Conservation (phyloP, 2,797 vertebrate species). For the Alcedo atthis region DNA sequence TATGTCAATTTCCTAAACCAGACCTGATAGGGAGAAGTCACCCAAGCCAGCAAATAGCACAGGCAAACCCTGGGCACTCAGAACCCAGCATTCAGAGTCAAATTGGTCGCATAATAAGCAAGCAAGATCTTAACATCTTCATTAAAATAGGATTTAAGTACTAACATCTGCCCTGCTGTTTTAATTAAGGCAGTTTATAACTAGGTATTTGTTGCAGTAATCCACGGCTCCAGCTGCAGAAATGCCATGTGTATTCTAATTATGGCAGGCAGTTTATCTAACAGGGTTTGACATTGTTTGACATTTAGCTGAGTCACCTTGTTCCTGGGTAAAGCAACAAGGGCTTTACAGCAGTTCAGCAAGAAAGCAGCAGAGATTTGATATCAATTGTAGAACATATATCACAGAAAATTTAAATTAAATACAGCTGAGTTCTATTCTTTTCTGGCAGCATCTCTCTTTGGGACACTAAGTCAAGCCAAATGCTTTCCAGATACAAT, state of each 20-base stretch:
- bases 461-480: slow-evolving; percentile 15
- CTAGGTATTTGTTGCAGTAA: slow-evolving; percentile 24
- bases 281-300: slow-evolving; percentile 47
- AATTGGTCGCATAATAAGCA: background rate
- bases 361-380: slow-evolving; percentile 10
- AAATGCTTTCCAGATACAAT: slow-evolving; percentile 39
- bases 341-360: slow-evolving; percentile 36
- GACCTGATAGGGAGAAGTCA: background rate
- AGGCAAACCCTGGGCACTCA: background rate
- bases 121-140: slow-evolving; percentile 15
- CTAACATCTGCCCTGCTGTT: slow-evolving; percentile 46
- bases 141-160: slow-evolving; percentile 24
- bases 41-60: background rate
- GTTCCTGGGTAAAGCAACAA: slow-evolving; percentile 41
- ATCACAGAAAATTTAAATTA: slow-evolving; percentile 46
- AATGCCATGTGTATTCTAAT: slow-evolving; percentile 40
- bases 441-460: slow-evolving; percentile 8
- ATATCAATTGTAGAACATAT: slow-evolving; percentile 29
- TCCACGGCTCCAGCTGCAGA: background rate
- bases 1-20: background rate
- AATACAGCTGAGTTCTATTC: slow-evolving; percentile 29
- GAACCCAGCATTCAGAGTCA: background rate
- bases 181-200: slow-evolving; percentile 39
- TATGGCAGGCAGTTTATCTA: slow-evolving; percentile 56
- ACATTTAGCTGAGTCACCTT: slow-evolving; percentile 61